Percentiles rank a stretch among this genome's conserved stretches.
Conservation (phyloP, 2,113 vertebrate genomes). For the Pontoporia blainvillei region DNA sequence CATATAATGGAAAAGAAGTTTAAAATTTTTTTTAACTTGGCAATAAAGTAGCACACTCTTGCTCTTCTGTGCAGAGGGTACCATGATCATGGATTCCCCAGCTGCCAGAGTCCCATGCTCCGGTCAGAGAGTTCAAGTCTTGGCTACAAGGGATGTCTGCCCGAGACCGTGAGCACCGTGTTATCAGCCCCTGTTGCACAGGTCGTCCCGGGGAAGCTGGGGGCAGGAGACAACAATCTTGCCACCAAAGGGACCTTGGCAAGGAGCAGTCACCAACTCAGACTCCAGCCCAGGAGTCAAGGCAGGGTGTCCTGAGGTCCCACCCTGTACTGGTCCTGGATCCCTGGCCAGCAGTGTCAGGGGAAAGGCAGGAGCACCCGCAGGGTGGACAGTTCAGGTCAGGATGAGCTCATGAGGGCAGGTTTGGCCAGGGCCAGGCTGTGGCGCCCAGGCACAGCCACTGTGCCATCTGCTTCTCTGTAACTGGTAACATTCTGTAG, state of each 20-base stretch:
- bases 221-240: not conserved
- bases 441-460: not conserved
- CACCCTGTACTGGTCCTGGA: not conserved
- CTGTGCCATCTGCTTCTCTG: not conserved
- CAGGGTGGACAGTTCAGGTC: not conserved
- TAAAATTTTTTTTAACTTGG: not conserved
- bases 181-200: not conserved
- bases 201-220: fast-evolving
- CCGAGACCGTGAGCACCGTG: not conserved
- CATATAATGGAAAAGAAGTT: not conserved
- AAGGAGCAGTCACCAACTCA: fast-evolving
- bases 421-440: not conserved
- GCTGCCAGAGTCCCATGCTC: not conserved
- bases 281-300: not conserved
- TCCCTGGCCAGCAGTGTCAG: not conserved
- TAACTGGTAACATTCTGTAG: not conserved
- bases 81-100: fast-evolving
- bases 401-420: not conserved
- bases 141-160: not conserved
- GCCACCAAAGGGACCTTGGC: not conserved
- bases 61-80: not conserved
- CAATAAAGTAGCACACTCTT: not conserved
- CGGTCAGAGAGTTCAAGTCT: not conserved
- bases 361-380: not conserved
- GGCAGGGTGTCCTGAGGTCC: not conserved